These are phyloP conservation scores for Dromas ardeola DNA, from an alignment of 2,113 vertebrate species.

Conservation along the genomic window DNA sequence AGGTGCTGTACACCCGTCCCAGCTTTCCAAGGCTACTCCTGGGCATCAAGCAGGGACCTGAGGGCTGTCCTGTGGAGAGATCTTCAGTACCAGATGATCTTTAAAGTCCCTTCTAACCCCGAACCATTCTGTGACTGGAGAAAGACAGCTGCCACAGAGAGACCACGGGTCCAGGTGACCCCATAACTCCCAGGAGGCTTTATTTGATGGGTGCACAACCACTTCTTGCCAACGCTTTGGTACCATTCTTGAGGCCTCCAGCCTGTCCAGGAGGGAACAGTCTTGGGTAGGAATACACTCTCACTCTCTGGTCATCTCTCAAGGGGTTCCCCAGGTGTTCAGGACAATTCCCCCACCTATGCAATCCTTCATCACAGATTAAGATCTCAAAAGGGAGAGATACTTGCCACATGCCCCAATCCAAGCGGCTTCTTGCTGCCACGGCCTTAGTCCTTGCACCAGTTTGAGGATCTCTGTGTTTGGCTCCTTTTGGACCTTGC, in stretches of 20 bases:
- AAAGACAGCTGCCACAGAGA: background rate
- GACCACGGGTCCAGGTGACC: fast-evolving
- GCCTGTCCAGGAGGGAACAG: background rate
- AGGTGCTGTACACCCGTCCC: background rate
- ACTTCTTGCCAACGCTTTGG: fast-evolving
- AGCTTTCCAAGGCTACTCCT: background rate
- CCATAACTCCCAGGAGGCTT: background rate
- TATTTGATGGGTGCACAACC: too few species aligned
- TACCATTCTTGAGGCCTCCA: background rate
- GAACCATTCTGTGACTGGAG: too few species aligned
- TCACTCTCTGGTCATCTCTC: fast-evolving
- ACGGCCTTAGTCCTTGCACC: background rate
- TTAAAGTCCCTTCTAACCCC: too few species aligned
- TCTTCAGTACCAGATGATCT: too few species aligned
- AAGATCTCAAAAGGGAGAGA: background rate
- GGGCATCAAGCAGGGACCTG: background rate
- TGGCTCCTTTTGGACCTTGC: background rate
- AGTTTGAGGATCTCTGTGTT: background rate
- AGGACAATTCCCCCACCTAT: fast-evolving
- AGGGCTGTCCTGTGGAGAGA: background rate
- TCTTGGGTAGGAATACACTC: background rate
- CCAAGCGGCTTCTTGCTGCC: background rate
- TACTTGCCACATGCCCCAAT: background rate
- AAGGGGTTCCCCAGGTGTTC: too few species aligned
- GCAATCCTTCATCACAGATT: background rate